Evolutionary conservation across 2,113 vertebrate genomes (phyloP), one percentile per base, ranked within the genome.

Genomic region (Aplodontia rufa): DNA sequence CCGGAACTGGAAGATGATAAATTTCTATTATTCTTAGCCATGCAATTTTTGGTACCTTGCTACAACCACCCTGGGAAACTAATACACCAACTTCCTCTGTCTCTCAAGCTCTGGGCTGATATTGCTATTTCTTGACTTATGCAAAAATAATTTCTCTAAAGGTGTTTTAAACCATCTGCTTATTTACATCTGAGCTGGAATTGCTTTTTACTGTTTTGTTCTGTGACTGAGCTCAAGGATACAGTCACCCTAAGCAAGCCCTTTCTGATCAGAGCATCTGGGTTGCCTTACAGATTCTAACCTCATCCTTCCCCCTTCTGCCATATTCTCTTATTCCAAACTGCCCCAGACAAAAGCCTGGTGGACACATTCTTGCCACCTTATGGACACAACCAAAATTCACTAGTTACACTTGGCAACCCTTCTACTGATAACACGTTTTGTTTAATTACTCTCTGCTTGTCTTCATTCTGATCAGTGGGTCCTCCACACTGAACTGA

Each of bases 381-480:
- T 92, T 93, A 75, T 51, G 42, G 4, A 40, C n/a, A 53, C 71
- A 92, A 64, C 69, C 74, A 40, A 64, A 94, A 60, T 58, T 28
- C 45, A 51, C 49, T 92, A 72, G 80, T 80, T 72, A 55, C 3
- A 22, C 47, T 68, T 72, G 90, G 47, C 58, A 53, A 68, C 86
- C 37, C 22, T 93, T 13, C 79, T 32, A 55, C 51, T 35, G 76
- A 24, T 87, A 66, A 24, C 16, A n/a, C 8, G 45, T 58, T 24
- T 91, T 76, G 69, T 35, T 66, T 84, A 84, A 71, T 88, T 90
- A 69, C 42, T 35, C 49, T 62, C 32, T 62, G 42, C 69, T 88
- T 72, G 1, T 83, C 42, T 96, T 79, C 35, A 42, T 89, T 79
- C 75, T 79, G 55, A 90, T 93, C 90, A 55, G 24, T 78, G 75